phyloP scores from a whole-genome alignment of 2,888 invertebrate species.

The Scaptomyza cyrtandrae region DNA sequence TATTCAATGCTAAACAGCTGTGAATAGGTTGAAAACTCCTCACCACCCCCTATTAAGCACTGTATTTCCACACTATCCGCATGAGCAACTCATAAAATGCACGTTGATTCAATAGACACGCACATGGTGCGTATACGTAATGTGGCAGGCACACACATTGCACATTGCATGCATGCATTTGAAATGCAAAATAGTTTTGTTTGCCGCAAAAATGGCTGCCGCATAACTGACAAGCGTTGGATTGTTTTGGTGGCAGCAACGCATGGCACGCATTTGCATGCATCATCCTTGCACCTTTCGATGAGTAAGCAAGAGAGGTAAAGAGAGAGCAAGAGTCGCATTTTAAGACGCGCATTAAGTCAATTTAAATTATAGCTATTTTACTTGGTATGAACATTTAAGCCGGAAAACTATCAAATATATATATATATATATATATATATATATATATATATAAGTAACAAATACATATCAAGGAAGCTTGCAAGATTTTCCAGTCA shows the following conservation, averaged over 20 bases:
- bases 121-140: conserved; percentile 57
- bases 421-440: too few relatives aligned
- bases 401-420: too few relatives aligned
- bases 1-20: conserved; percentile 43
- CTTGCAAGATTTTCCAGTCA: too few relatives aligned
- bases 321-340: not conserved
- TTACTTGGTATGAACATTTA: too few relatives aligned
- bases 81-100: not conserved
- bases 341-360: too few relatives aligned
- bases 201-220: conserved; percentile 59
- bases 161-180: conserved; percentile 58
- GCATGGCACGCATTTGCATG: conserved; percentile 66
- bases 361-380: too few relatives aligned
- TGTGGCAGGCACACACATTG: conserved; percentile 1
- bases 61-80: not conserved
- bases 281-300: conserved; percentile 61
- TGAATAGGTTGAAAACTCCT: conserved; percentile 7
- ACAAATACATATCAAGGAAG: too few relatives aligned
- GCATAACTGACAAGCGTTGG: conserved; percentile 50
- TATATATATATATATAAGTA: too few relatives aligned
- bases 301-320: not conserved
- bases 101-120: conserved; percentile 7
- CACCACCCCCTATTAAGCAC: not conserved
- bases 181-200: conserved; percentile 74
- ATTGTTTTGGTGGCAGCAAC: conserved; percentile 1